Percentiles rank a stretch among this genome's conserved stretches.
Evolutionary conservation across 2,113 vertebrate genomes (phyloP).

Genomic region (Polyodon spathula): DNA sequence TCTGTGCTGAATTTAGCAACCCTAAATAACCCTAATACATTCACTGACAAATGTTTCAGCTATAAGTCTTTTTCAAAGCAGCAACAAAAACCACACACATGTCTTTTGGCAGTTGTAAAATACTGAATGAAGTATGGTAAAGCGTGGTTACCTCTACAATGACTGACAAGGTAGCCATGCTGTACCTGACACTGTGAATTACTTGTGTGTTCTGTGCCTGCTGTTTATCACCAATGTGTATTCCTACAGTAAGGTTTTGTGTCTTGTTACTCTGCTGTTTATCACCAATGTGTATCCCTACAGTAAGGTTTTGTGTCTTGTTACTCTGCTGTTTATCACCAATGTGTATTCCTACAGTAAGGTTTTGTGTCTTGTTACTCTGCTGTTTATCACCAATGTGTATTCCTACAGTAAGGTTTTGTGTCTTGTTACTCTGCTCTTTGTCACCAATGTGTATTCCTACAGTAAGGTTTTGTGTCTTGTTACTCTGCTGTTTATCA

Average conservation of each 20-base stretch:
- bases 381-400: neutral
- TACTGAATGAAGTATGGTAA: too few relatives aligned
- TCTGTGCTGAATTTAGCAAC: too few relatives aligned
- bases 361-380: constrained; percentile 6
- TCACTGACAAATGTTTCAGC: too few relatives aligned
- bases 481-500: constrained; percentile 6
- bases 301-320: neutral
- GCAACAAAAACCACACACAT: too few relatives aligned
- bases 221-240: neutral
- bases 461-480: neutral
- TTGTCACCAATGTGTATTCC: neutral
- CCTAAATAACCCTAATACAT: too few relatives aligned
- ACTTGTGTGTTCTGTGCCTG: too few relatives aligned
- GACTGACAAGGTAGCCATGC: too few relatives aligned
- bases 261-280: constrained; percentile 7
- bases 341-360: neutral
- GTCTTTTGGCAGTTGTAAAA: too few relatives aligned
- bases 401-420: neutral
- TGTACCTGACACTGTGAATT: too few relatives aligned
- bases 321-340: constrained; percentile 5
- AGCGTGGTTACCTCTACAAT: too few relatives aligned
- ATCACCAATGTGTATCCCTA: neutral
- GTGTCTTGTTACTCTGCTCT: constrained; percentile 7
- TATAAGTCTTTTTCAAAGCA: too few relatives aligned
- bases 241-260: neutral